A percentile compares a stretch with the other conserved stretches of the same genome.
These are phyloP conservation scores for Coccyzus lansbergi DNA, from an alignment of 2,797 vertebrate genomes.

Conservation along the genomic window DNA sequence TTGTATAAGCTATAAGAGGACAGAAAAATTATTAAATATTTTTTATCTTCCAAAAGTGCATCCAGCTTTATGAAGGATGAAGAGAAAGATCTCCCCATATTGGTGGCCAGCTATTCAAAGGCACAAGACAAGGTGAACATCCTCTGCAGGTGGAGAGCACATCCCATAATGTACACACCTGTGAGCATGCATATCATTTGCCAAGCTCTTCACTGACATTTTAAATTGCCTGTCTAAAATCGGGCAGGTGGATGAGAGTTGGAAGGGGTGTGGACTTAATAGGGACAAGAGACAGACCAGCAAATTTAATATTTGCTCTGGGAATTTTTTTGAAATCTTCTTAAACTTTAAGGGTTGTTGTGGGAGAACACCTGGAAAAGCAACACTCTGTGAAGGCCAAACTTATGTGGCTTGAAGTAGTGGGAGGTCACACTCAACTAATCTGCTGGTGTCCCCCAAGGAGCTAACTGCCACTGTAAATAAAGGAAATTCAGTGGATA, in stretches of 20 bases:
- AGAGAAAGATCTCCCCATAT: neutral
- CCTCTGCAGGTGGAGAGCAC: neutral
- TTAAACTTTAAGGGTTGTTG: slow-evolving; percentile 34
- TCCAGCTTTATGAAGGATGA: neutral
- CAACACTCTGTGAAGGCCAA: neutral
- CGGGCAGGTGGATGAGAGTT: neutral
- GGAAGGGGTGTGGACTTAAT: neutral
- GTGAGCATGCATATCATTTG: neutral
- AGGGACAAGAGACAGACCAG: neutral
- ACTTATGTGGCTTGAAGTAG: neutral
- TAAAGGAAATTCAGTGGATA: neutral
- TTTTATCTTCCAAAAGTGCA: slow-evolving; percentile 5
- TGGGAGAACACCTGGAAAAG: slow-evolving; percentile 66
- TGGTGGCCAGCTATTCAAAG: neutral
- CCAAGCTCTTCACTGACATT: neutral
- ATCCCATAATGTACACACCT: neutral
- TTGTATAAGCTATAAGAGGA: neutral
- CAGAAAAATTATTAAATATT: neutral
- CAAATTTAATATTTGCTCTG: slow-evolving; percentile 47
- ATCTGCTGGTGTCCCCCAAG: neutral
- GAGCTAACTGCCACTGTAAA: slow-evolving; percentile 15
- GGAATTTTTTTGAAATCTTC: slow-evolving; percentile 45
- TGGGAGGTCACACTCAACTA: slow-evolving; percentile 13
- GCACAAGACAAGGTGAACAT: neutral
- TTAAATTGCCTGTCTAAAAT: neutral